Evolutionary conservation across 2,113 vertebrate genomes (phyloP).

Genomic region (Malurus cyaneus): DNA sequence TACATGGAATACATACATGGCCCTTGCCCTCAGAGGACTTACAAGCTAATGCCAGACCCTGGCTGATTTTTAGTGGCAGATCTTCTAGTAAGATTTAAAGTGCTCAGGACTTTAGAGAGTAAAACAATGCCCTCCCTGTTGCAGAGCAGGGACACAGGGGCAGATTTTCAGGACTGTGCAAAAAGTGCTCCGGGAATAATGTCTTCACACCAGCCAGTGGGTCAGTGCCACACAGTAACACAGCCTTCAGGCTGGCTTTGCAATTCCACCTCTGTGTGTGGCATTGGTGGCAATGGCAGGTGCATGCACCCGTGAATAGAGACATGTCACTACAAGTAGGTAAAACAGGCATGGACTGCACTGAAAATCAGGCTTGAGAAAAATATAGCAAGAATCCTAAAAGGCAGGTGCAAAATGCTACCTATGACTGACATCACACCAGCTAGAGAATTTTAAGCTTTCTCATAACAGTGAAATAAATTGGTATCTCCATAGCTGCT

Average conservation of each 20-base stretch:
- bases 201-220: not conserved
- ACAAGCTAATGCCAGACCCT: not conserved
- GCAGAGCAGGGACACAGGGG: not conserved
- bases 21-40: not conserved
- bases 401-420: not conserved
- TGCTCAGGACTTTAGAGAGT: not conserved
- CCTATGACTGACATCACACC: not conserved
- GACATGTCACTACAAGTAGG: not conserved
- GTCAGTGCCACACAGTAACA: not conserved
- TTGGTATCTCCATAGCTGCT: not conserved
- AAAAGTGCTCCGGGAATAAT: not conserved
- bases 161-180: not conserved
- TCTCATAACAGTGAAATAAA: not conserved
- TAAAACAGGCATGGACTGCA: not conserved
- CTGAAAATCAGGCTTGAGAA: not conserved
- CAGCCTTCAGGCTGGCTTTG: not conserved
- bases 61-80: not conserved
- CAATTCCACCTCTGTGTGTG: not conserved
- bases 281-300: not conserved
- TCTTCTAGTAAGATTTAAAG: not conserved
- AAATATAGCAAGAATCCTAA: not conserved
- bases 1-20: not conserved
- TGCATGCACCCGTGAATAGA: rapidly evolving
- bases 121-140: not conserved
- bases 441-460: not conserved